Evolutionary conservation across 1,140 invertebrate genomes (phyloP).

Genomic region (Akabosia matsudoensis): DNA sequence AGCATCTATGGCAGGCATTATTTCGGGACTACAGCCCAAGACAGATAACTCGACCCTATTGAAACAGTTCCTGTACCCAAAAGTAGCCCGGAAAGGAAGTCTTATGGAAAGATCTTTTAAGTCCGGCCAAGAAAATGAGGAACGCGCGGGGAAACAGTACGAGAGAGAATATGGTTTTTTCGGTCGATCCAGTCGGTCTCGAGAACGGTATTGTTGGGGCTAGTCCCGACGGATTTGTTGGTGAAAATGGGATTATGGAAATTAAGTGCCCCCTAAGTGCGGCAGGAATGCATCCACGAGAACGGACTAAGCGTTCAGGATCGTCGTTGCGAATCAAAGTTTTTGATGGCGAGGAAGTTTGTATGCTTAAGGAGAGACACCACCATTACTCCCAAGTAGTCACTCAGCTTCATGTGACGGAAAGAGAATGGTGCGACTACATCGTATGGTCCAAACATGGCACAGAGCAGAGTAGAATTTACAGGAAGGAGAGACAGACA

Average conservation of each 20-base stretch:
- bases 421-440: conserved; percentile 50
- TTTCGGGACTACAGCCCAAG: background rate
- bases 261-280: conserved; percentile 50
- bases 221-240: conserved; percentile 52
- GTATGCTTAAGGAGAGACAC: conserved; percentile 48
- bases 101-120: no score
- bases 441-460: conserved; percentile 50
- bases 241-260: conserved; percentile 49
- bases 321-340: background rate
- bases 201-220: conserved; percentile 50
- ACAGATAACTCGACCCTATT: background rate
- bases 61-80: background rate
- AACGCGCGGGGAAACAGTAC: no score
- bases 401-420: conserved; percentile 50
- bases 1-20: background rate
- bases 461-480: no score
- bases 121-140: no score
- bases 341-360: background rate
- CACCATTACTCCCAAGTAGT: conserved; percentile 52
- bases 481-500: no score
- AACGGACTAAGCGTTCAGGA: conserved; percentile 23
- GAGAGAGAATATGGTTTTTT: no score
- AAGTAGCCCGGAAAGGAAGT: no score
- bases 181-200: no score
- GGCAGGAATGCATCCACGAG: conserved; percentile 33